Evolutionary conservation across 2,888 invertebrate genomes (phyloP), one percentile per base, ranked within the genome.

Genomic region (Neria commutata): DNA sequence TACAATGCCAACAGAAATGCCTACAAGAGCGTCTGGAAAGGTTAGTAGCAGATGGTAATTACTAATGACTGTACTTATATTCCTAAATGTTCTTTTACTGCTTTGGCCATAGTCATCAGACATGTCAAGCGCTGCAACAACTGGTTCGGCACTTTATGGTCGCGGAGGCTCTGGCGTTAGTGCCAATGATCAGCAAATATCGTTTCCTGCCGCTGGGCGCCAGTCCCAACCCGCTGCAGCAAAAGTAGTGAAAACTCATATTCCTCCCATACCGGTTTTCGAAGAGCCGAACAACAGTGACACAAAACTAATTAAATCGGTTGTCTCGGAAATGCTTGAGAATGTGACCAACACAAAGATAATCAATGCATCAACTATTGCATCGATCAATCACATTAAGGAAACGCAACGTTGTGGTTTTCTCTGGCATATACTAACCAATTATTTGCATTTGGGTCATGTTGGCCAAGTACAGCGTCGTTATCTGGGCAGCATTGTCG

Each of bases 401-500:
- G 77, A 76, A n/a, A 64, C 63, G 33, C 70, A 74, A 17, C 74
- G 75, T 10, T 75, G 77, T 58, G 76, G 75, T n/a, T 69, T 80
- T 14, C 57, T 81, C 17, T 79, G 69, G 59, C 73, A 75, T 58
- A 75, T 81, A 64, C 66, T 81, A 53, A 71, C 72, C 51, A 75
- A 78, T 48, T 79, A 79, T 69, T 75, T 81, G 67, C 80, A 81
- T 77, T 76, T 78, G 66, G 61, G 62, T 37, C 58, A 77, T 59
- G 74, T 79, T 21, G 73, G 73, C 2, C 68, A 74, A 63, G 61
- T 69, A 52, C 69, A 74, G 53, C 70, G 81, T 52, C 77, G 74
- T 14, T 75, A 82, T 62, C 76, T 86, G 56, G 81, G 83, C 4
- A 83, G 83, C 61, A 78, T 83, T 24, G 70, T 85, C 62, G 72